phyloP scores from a whole-genome alignment of 2,797 vertebrate species.

The Phrynocephalus guinanensis region DNA sequence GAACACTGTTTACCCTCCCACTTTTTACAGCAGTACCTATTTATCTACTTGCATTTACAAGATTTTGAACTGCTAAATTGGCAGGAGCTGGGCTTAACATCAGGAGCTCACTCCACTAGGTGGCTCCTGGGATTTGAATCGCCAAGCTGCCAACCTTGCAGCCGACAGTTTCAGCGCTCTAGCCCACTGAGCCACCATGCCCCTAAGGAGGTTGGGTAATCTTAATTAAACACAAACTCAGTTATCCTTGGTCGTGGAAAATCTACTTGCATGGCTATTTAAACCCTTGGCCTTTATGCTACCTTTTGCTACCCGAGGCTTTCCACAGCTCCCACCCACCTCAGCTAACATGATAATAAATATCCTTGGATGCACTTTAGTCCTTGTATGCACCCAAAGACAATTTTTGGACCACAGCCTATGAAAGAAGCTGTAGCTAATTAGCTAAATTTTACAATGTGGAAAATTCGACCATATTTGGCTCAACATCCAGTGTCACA shows the following conservation, averaged over 20 bases:
- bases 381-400: not conserved
- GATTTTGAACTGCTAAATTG: too few species aligned
- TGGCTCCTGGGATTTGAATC: too few species aligned
- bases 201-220: too few species aligned
- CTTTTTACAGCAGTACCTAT: too few species aligned
- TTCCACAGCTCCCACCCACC: not conserved
- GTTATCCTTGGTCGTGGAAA: not conserved
- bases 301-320: not conserved
- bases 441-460: slow-evolving; percentile 29
- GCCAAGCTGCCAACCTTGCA: too few species aligned
- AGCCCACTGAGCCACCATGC: too few species aligned
- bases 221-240: not conserved
- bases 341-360: not conserved
- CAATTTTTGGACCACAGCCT: not conserved
- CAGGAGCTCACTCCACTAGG: too few species aligned
- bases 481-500: not conserved
- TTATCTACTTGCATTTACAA: too few species aligned
- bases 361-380: not conserved
- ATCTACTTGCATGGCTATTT: not conserved
- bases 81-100: too few species aligned
- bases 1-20: too few species aligned
- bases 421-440: not conserved
- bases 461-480: slow-evolving; percentile 13
- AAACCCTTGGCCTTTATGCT: not conserved
- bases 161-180: too few species aligned